Evolutionary conservation across 2,113 vertebrate species (phyloP).

Genomic region (Alexandromys fortis): DNA sequence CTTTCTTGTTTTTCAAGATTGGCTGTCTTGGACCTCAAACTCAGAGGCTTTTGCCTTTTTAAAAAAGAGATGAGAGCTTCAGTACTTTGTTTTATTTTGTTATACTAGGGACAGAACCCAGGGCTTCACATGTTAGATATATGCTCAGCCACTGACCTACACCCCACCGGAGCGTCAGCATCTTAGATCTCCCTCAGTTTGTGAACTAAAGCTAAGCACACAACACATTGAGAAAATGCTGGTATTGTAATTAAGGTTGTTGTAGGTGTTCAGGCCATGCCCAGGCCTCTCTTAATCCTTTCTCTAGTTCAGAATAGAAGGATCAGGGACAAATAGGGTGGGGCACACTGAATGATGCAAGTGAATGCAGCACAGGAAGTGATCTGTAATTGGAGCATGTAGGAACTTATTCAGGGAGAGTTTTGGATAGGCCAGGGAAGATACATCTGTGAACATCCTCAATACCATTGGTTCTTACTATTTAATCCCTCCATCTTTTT

Average conservation of each 20-base stretch:
- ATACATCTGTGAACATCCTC: not conserved
- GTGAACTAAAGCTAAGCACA: not conserved
- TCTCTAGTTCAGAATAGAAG: conserved; percentile 18
- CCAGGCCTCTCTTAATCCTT: not conserved
- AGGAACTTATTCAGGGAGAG: not conserved
- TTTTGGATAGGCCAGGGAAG: not conserved
- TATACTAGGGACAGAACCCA: not conserved
- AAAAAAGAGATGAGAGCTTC: not conserved
- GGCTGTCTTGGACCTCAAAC: not conserved
- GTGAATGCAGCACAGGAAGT: not conserved
- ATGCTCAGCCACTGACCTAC: no score
- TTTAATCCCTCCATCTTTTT: not conserved
- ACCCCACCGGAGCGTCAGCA: not conserved
- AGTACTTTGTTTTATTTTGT: not conserved
- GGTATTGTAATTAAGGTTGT: not conserved
- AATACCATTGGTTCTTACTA: not conserved
- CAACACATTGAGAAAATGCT: not conserved
- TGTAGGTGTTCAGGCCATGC: not conserved
- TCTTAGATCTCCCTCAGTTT: not conserved
- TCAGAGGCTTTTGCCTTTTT: not conserved
- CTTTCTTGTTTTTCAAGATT: not conserved
- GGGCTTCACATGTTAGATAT: not conserved
- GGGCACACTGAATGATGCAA: not conserved
- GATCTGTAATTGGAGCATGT: not conserved
- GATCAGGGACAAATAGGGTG: not conserved